These are phyloP conservation scores for Otocyon megalotis DNA, from an alignment of 2,113 vertebrate genomes.

Conservation along the genomic window DNA sequence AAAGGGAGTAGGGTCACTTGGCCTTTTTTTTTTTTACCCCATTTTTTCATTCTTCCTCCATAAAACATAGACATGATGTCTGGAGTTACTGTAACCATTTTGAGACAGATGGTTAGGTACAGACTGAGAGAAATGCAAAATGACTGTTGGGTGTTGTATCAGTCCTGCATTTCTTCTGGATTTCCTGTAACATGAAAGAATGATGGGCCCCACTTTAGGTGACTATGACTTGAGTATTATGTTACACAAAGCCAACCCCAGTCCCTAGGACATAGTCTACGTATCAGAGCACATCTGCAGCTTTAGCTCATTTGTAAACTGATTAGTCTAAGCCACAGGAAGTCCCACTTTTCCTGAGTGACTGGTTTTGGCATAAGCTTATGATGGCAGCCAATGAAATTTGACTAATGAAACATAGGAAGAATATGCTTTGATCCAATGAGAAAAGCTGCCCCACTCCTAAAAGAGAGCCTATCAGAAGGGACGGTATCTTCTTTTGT, in stretches of 20 bases:
- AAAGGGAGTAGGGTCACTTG: background rate
- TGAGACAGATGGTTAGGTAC: background rate
- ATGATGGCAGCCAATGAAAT: background rate
- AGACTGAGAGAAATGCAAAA: background rate
- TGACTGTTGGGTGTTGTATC: background rate
- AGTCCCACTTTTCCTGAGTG: background rate
- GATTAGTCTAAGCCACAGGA: background rate
- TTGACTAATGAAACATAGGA: background rate
- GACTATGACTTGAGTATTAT: background rate
- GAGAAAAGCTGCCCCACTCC: background rate
- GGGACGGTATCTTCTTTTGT: background rate
- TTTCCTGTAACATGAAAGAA: background rate
- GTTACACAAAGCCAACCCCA: background rate
- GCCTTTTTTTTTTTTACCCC: background rate
- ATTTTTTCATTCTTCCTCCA: background rate
- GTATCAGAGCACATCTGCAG: background rate
- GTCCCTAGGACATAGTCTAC: background rate
- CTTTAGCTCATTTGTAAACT: background rate
- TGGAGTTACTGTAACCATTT: background rate
- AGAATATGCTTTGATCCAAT: background rate
- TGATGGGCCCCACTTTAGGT: background rate
- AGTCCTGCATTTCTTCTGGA: background rate
- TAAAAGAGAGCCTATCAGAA: background rate
- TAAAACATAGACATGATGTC: background rate
- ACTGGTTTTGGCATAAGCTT: background rate